Percentiles rank a stretch among this genome's conserved stretches.
Conservation (phyloP, 2,888 invertebrate genomes). For the Euzophera pinguis region DNA sequence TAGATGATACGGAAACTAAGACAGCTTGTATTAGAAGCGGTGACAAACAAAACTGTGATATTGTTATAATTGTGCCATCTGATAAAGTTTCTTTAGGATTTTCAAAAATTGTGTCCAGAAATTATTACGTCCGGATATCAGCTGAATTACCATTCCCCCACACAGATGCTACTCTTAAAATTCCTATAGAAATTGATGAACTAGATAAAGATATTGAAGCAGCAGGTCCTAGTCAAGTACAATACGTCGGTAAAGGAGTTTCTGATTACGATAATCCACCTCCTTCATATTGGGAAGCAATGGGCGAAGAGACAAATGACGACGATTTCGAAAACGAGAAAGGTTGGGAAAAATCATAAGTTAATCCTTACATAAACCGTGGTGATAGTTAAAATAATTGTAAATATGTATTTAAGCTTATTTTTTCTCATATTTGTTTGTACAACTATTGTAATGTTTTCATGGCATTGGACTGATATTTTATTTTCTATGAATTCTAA, state of each 20-base stretch:
- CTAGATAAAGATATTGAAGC: conserved; percentile 18
- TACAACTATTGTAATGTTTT: too few species aligned
- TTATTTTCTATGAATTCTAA: too few species aligned
- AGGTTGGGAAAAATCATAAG: not conserved
- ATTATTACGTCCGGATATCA: conserved; percentile 31
- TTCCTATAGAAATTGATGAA: conserved; percentile 34
- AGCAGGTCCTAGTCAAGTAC: not conserved
- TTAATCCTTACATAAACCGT: too few species aligned
- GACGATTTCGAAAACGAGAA: conserved; percentile 5
- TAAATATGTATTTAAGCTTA: too few species aligned
- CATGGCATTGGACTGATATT: too few species aligned
- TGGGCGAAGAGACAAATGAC: conserved; percentile 22
- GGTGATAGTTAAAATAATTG: too few species aligned
- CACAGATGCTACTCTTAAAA: conserved; percentile 27
- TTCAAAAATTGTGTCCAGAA: conserved; percentile 32
- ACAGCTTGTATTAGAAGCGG: conserved; percentile 26
- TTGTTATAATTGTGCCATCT: conserved; percentile 24
- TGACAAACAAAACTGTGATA: conserved; percentile 20
- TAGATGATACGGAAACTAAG: conserved; percentile 29
- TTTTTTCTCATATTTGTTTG: too few species aligned
- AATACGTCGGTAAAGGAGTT: conserved; percentile 15
- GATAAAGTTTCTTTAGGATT: conserved; percentile 26
- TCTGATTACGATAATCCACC: conserved; percentile 15
- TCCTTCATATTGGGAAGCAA: conserved; percentile 32
- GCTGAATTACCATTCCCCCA: conserved; percentile 35